Conservation (phyloP, 2,113 vertebrate genomes). For the Pelvicachromis taeniatus region DNA sequence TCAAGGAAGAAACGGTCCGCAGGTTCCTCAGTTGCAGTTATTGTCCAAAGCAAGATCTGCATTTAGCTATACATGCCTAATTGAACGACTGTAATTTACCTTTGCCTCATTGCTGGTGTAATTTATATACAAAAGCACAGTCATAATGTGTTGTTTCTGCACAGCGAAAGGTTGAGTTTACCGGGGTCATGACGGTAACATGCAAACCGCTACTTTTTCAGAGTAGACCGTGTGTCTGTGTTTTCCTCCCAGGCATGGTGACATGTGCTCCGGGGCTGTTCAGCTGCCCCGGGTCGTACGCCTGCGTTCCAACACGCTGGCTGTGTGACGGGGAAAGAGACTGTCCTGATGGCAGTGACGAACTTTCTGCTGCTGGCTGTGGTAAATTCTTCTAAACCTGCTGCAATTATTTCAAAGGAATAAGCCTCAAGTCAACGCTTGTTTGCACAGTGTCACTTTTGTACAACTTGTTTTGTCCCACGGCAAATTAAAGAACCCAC, state of each 20-base stretch:
- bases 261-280: constrained; percentile 90
- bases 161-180: neutral
- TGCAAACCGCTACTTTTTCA: neutral
- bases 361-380: constrained; percentile 91
- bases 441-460: neutral
- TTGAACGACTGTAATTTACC: constrained; percentile 31
- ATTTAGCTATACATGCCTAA: neutral
- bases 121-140: neutral
- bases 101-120: neutral
- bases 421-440: neutral
- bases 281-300: constrained; percentile 88
- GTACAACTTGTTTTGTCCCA: neutral
- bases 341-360: constrained; percentile 93
- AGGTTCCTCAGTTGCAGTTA: constrained; percentile 6
- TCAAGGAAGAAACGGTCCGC: constrained; percentile 29
- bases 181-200: neutral
- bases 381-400: constrained; percentile 68
- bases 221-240: constrained; percentile 10
- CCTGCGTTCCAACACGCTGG: constrained; percentile 92
- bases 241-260: constrained; percentile 76
- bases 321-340: constrained; percentile 96
- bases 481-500: neutral
- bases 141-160: neutral
- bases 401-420: neutral
- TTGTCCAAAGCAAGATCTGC: neutral